Evolutionary conservation across 2,113 vertebrate species (phyloP), one percentile per base, ranked within the genome.

Genomic region (Verasper variegatus): DNA sequence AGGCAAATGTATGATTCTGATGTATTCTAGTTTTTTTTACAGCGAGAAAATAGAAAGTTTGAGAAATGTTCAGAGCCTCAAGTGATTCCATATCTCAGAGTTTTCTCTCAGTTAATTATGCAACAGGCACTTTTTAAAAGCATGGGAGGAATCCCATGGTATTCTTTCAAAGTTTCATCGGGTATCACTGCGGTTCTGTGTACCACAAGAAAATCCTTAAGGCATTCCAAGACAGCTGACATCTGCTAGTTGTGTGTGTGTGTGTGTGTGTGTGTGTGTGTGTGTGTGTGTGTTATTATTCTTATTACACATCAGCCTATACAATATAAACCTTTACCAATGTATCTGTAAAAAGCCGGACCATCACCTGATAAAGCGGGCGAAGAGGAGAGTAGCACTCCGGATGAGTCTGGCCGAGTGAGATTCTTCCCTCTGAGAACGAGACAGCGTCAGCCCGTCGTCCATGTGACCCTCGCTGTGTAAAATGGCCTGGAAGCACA

Each of bases 401-500:
- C 97, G 94, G 79, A 99, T 97, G 27, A 97, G 95, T 60, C 96
- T 93, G 11, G 96, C 96, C 4, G 96, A 97, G 68, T 95, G 94
- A 0, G 96, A 97, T 62, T 98, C 97, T 83, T 98, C 97, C 51
- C 93, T 96, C 87, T 97, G 97, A 71, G 96, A 97, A 31, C 97
- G 94, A 71, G 96, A 99, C 62, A 99, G 90, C 0, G 95, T 97
- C 80, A 99, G 92, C 35, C 97, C 97, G 20, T 99, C 97, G 51
- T 99, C 97, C 97, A 98, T 98, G 77, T 99, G 97, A 51, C 97
- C 97, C 91, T 99, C 97, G 1, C 95, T 95, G 72, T 99, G 96
- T 93, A 99, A 94, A 86, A 98, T 95, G 35, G 97, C 97, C 97
- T 98, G 73, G 24, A 78, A 86, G 79, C 35, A 71, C 7, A 79